phyloP scores from a whole-genome alignment of 2,113 vertebrate species.

The Meles meles region DNA sequence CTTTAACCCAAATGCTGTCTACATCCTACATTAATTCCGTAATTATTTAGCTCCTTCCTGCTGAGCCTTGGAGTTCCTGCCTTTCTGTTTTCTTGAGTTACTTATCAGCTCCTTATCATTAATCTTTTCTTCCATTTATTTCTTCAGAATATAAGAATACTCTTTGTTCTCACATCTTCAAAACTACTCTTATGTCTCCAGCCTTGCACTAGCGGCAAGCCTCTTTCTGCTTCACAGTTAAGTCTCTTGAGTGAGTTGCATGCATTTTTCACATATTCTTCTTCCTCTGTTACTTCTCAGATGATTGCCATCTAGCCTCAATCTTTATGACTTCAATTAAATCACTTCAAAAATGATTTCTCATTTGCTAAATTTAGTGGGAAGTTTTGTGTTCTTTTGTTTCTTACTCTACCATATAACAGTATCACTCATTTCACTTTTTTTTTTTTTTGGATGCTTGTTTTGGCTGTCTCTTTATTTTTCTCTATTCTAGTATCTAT shows the following conservation, averaged over 20 bases:
- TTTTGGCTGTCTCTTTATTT: neutral
- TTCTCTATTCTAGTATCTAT: neutral
- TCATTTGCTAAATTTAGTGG: neutral
- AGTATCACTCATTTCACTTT: neutral
- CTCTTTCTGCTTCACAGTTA: neutral
- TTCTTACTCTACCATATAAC: neutral
- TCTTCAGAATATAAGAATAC: neutral
- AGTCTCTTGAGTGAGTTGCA: neutral
- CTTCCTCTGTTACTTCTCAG: neutral
- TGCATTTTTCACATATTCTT: neutral
- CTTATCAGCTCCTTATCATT: neutral
- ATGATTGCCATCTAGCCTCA: neutral
- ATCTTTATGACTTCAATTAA: neutral
- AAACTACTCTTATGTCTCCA: neutral
- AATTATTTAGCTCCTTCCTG: neutral
- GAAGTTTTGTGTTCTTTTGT: neutral
- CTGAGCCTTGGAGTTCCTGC: neutral
- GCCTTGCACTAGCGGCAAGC: neutral
- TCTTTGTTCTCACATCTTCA: neutral
- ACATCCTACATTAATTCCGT: neutral
- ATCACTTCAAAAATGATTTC: neutral
- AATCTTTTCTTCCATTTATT: neutral
- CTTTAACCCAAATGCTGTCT: neutral
- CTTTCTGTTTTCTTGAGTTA: neutral
- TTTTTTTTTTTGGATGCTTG: neutral